Evolutionary conservation across 2,888 invertebrate species (phyloP).

Genomic region (Peribatodes rhomboidaria): DNA sequence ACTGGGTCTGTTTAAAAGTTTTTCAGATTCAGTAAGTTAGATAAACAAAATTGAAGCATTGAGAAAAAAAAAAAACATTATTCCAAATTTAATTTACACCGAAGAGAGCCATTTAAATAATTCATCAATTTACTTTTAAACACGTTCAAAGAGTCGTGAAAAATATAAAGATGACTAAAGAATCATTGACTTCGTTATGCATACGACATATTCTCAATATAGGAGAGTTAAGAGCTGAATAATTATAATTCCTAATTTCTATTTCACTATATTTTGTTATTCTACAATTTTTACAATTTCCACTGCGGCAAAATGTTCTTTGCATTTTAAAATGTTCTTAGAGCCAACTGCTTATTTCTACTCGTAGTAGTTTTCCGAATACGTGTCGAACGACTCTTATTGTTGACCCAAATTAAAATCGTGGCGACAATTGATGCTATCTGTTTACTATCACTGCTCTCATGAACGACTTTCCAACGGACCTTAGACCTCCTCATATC

Average conservation of each 20-base stretch:
- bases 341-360: conserved; percentile 6
- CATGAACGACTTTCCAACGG: conserved; percentile 52
- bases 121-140: no score
- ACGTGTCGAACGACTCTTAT: conserved; percentile 21
- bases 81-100: no score
- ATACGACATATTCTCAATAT: no score
- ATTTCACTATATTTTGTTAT: background rate
- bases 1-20: no score
- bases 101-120: no score
- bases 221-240: no score
- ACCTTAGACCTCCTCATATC: conserved; percentile 54
- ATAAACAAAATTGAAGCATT: no score
- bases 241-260: background rate
- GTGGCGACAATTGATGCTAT: conserved; percentile 39
- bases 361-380: conserved; percentile 4
- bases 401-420: conserved; percentile 31
- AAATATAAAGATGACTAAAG: no score
- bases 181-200: no score
- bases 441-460: conserved; percentile 43
- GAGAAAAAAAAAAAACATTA: no score
- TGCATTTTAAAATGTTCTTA: conserved; percentile 32
- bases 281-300: conserved; percentile 27
- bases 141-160: no score
- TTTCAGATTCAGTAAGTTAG: no score
- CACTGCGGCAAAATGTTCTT: conserved; percentile 29